These are phyloP conservation scores for Clupea harengus DNA, from an alignment of 2,113 vertebrate species.

Conservation along the genomic window DNA sequence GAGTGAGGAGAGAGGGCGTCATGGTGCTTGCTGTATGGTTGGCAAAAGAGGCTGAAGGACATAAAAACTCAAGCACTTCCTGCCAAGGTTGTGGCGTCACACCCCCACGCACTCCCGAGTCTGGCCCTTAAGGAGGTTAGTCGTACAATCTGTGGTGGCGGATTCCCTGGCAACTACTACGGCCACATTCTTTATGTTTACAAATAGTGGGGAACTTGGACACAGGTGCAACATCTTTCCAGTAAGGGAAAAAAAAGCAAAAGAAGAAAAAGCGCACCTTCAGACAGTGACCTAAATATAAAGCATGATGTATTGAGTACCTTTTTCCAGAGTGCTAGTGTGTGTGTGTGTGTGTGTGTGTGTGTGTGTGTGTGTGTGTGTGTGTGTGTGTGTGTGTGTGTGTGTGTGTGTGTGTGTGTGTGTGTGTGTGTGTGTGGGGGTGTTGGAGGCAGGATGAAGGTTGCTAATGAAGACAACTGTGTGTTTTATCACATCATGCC, in stretches of 20 bases:
- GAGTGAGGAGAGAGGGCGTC: not conserved
- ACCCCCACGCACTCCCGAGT: not conserved
- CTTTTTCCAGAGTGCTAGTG: not conserved
- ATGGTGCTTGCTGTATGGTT: not conserved
- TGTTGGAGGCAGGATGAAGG: not conserved
- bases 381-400: not conserved
- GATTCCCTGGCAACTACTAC: not conserved
- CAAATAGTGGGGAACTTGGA: not conserved
- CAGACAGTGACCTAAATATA: not conserved
- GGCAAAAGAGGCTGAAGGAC: not conserved
- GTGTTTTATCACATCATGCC: conserved; percentile 7
- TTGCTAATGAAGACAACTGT: not conserved
- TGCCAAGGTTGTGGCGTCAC: not conserved
- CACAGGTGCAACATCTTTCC: not conserved
- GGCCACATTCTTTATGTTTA: not conserved
- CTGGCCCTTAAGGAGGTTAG: not conserved
- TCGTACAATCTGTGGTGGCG: not conserved
- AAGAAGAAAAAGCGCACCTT: not conserved
- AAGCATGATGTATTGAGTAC: not conserved
- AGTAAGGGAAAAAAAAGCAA: not conserved
- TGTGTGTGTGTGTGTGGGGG: not conserved
- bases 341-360: not conserved
- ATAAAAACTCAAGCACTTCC: not conserved
- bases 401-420: not conserved
- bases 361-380: not conserved